Percentiles rank a stretch among this genome's conserved stretches.
phyloP scores from a whole-genome alignment of 2,888 invertebrate genomes.

The Augiades crinisus region DNA sequence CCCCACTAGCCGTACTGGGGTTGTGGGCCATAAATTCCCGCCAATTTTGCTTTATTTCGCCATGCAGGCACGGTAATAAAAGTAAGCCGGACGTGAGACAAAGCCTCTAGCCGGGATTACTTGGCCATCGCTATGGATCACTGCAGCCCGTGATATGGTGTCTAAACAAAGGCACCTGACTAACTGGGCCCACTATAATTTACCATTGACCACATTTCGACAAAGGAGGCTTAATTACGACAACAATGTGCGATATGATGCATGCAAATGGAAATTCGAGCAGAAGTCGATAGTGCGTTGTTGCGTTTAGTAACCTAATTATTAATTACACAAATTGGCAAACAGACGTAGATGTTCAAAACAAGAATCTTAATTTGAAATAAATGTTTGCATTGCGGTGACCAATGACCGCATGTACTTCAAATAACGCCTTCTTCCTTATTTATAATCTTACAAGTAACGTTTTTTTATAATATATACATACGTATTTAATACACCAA shows the following conservation, averaged over 20 bases:
- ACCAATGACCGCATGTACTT: no score
- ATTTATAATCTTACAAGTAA: no score
- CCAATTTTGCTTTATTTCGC: constrained; percentile 81
- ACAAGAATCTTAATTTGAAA: no score
- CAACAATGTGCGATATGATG: constrained; percentile 13
- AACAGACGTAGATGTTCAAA: no score
- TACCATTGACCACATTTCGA: constrained; percentile 20
- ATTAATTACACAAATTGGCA: constrained; percentile 13
- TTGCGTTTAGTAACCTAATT: constrained; percentile 3
- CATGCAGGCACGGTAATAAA: constrained; percentile 80
- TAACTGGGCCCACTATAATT: constrained; percentile 35
- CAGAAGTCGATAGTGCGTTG: not conserved
- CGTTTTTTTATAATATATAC: no score
- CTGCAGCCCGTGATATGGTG: constrained; percentile 69
- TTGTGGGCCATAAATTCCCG: constrained; percentile 78
- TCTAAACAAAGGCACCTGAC: constrained; percentile 69
- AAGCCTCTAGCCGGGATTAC: constrained; percentile 76
- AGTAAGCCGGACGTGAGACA: constrained; percentile 81
- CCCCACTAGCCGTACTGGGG: constrained; percentile 74
- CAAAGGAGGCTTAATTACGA: constrained; percentile 23
- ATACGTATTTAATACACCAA: no score
- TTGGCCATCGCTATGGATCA: constrained; percentile 74
- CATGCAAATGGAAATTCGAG: constrained; percentile 14
- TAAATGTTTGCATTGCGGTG: no score
- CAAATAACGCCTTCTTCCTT: no score